Evolutionary conservation across 1,140 invertebrate species (phyloP).

Genomic region (Drosophila auraria): DNA sequence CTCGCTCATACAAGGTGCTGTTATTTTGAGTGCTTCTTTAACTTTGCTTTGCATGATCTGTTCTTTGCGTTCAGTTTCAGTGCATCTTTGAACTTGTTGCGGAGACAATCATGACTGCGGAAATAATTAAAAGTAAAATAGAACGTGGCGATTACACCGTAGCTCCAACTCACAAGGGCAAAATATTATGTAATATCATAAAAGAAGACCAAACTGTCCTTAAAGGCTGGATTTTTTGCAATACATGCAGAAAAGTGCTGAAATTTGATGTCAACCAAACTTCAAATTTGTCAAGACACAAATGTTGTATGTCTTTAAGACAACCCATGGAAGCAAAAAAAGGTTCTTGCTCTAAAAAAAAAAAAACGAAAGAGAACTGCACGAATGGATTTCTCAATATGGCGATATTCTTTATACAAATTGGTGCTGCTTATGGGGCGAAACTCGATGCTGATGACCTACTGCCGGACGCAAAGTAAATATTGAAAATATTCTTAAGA

Average conservation of each 20-base stretch:
- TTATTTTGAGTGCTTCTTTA: too few species aligned
- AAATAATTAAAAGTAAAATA: too few species aligned
- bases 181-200: not conserved
- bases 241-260: conserved; percentile 18
- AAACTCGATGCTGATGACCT: conserved; percentile 22
- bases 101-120: too few species aligned
- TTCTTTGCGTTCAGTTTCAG: too few species aligned
- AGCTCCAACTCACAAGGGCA: too few species aligned
- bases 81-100: too few species aligned
- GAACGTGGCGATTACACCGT: too few species aligned
- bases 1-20: too few species aligned
- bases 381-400: conserved; percentile 24
- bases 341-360: conserved; percentile 16
- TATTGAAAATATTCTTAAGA: not conserved
- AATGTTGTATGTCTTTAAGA: conserved; percentile 13
- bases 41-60: too few species aligned
- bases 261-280: conserved; percentile 35
- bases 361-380: not conserved
- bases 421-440: conserved; percentile 25
- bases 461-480: conserved; percentile 23
- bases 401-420: conserved; percentile 32
- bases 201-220: conserved; percentile 20
- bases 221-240: conserved; percentile 7
- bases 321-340: conserved; percentile 9
- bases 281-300: conserved; percentile 29